Conservation (phyloP, 2,888 invertebrate genomes). For the Phrixothrix hirtus region DNA sequence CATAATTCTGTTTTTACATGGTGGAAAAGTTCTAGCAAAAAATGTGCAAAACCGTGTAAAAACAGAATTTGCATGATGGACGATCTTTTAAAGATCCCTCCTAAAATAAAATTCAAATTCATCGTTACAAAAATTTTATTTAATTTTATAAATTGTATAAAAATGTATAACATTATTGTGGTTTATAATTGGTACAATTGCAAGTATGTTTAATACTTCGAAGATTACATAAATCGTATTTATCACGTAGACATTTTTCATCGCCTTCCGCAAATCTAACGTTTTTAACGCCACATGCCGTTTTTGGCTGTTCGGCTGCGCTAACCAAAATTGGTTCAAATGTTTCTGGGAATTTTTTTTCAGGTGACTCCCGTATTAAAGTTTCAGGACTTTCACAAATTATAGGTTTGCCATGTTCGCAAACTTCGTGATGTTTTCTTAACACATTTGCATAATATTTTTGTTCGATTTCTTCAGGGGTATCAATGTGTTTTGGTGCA, state of each 20-base stretch:
- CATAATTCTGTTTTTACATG: too few relatives aligned
- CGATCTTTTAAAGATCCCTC: too few relatives aligned
- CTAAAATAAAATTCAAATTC: too few relatives aligned
- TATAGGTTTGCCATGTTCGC: slow-evolving; percentile 40
- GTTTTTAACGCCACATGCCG: slow-evolving; percentile 45
- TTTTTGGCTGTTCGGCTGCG: slow-evolving; percentile 44
- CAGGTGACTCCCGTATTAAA: slow-evolving; percentile 20
- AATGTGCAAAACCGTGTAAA: too few relatives aligned
- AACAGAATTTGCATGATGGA: too few relatives aligned
- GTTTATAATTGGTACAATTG: background rate
- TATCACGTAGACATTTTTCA: slow-evolving; percentile 45
- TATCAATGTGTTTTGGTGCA: slow-evolving; percentile 51
- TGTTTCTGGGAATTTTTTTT: slow-evolving; percentile 18
- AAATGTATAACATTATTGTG: too few relatives aligned
- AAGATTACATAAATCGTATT: slow-evolving; percentile 48
- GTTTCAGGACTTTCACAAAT: slow-evolving; percentile 41
- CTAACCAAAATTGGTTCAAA: slow-evolving; percentile 46
- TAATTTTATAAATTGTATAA: too few relatives aligned
- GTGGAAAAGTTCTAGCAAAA: too few relatives aligned
- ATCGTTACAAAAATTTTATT: too few relatives aligned
- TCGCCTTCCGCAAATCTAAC: slow-evolving; percentile 47
- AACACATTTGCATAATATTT: slow-evolving; percentile 52
- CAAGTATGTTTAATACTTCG: slow-evolving; percentile 41
- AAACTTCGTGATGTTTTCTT: slow-evolving; percentile 48
- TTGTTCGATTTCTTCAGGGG: slow-evolving; percentile 50